Evolutionary conservation across 2,888 invertebrate species (phyloP), one percentile per base, ranked within the genome.

Genomic region (Scotopteryx bipunctaria): DNA sequence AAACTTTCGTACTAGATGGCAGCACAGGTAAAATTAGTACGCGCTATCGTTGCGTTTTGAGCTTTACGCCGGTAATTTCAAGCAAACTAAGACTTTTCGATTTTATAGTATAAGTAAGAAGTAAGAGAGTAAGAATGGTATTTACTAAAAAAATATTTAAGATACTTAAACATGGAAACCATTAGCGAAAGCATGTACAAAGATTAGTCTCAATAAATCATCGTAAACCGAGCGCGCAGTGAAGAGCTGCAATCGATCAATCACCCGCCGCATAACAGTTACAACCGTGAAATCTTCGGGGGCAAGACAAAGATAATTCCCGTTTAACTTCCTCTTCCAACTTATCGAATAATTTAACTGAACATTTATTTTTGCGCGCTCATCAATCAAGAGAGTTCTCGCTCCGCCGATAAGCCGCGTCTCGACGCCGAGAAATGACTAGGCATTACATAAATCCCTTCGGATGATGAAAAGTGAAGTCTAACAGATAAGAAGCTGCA

Each of bases 331-430:
- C 89, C 91, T 89, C 90, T 91, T 88, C 83, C 86, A 91, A 91
- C 91, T 91, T 91, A 91, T 91, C 91, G 91, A 91, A 91, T 91
- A 91, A 91, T 91, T 91, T 91, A 91, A 91, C 87, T 91, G 87
- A 91, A 89, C 91, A 91, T 91, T 91, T 91, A 91, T 91, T 91
- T 91, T 90, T 91, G 90, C 91, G 87, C 89, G 89, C 88, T 90
- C 91, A 91, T 91, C 91, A 91, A 91, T 91, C 91, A 91, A 91
- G 88, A 79, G 83, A 83, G 82, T 86, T 80, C 82, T 81, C 84
- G 85, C 83, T 79, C 78, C 81, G 75, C 83, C 87, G 90, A 90
- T 86, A 90, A 89, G 86, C 87, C 86, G 76, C 83, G 86, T 78
- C 86, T 83, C 89, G 91, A 91, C 91, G 91, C 89, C 90, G 91